Percentiles rank a stretch among this genome's conserved stretches.
Evolutionary conservation across 1,140 invertebrate species (phyloP).

Genomic region (Cardiocondyla obscurior): DNA sequence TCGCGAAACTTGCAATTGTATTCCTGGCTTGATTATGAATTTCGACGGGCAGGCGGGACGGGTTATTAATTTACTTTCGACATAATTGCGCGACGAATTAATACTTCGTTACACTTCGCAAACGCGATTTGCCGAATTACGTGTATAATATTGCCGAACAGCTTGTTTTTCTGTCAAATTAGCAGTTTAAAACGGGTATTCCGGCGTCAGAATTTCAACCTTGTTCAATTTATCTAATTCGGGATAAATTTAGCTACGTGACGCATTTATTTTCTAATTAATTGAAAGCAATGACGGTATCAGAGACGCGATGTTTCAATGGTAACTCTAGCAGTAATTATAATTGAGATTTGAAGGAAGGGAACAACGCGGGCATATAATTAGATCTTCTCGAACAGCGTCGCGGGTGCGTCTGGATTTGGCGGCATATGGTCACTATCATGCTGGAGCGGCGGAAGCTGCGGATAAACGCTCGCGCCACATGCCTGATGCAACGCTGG

Average conservation of each 20-base stretch:
- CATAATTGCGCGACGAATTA: constrained; percentile 14
- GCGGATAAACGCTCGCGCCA: not conserved
- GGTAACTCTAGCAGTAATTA: not conserved
- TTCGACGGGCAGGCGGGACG: not conserved
- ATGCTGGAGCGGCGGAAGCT: not conserved
- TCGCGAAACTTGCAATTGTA: constrained; percentile 24
- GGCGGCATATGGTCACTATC: constrained; percentile 4
- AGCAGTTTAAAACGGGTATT: not conserved
- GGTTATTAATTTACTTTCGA: constrained; percentile 12
- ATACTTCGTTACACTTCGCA: not conserved
- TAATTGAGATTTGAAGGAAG: not conserved
- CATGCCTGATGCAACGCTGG: constrained; percentile 41
- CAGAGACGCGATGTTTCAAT: not conserved
- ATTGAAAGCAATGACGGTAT: not conserved
- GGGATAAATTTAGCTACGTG: not conserved
- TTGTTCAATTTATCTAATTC: not conserved
- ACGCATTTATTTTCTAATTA: not conserved
- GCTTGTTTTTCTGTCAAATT: not conserved
- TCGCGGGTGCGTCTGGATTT: constrained; percentile 43
- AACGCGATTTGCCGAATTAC: not conserved
- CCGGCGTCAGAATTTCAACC: not conserved
- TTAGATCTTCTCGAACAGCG: constrained; percentile 8
- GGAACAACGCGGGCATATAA: not conserved
- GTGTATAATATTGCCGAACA: not conserved
- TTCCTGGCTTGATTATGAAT: constrained; percentile 36